Percentiles rank a stretch among this genome's conserved stretches.
phyloP scores from a whole-genome alignment of 2,888 invertebrate species.

The Microdon myrmicae region DNA sequence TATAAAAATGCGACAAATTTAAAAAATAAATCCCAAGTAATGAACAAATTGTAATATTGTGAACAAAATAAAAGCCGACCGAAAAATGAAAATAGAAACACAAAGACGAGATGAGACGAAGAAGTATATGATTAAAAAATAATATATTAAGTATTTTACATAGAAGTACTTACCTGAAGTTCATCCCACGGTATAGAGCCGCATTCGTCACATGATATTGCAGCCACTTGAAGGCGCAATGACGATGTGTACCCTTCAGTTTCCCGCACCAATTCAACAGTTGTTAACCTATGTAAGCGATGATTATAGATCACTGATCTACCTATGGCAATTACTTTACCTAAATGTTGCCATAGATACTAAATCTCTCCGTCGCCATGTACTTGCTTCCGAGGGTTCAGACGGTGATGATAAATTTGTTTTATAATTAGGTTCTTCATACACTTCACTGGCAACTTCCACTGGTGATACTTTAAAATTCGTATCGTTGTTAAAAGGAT shows the following conservation, averaged over 20 bases:
- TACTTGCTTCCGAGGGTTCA: conserved; percentile 83
- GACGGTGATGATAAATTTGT: conserved; percentile 82
- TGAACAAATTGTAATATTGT: too few species aligned
- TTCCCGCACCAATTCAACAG: conserved; percentile 79
- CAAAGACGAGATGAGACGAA: conserved; percentile 20
- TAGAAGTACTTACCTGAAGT: conserved; percentile 85
- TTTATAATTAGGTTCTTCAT: conserved; percentile 73
- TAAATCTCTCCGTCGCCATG: conserved; percentile 81
- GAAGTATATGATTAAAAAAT: too few species aligned
- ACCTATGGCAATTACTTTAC: conserved; percentile 53
- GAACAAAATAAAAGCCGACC: conserved; percentile 8
- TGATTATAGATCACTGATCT: neutral
- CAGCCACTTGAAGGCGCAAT: conserved; percentile 76
- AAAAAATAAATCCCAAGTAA: conserved; percentile 19
- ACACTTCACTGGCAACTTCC: conserved; percentile 86
- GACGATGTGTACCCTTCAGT: conserved; percentile 75
- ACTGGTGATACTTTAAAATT: conserved; percentile 68
- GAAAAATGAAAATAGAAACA: conserved; percentile 24
- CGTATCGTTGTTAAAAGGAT: conserved; percentile 68
- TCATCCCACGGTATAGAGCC: conserved; percentile 92
- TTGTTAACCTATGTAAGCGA: conserved; percentile 75
- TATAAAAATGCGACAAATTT: conserved; percentile 21
- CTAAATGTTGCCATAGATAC: conserved; percentile 70
- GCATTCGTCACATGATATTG: conserved; percentile 83
- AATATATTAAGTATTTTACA: too few species aligned